Percentiles rank a stretch among this genome's conserved stretches.
These are phyloP conservation scores for Aphrocallistes beatrix DNA, from an alignment of 37 sponge, comb jelly and placozoan genomes.

Conservation along the genomic window DNA sequence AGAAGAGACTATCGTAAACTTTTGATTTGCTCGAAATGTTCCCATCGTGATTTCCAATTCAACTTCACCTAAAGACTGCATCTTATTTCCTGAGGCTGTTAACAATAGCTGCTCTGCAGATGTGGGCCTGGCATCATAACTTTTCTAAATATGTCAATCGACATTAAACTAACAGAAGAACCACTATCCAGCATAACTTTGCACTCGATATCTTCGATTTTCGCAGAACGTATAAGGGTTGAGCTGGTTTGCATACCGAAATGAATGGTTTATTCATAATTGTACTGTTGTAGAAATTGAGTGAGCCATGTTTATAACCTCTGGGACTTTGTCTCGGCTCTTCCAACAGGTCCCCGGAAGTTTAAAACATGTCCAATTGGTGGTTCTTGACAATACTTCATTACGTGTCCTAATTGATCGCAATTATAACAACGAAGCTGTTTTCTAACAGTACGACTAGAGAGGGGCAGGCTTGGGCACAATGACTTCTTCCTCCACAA, in stretches of 20 bases:
- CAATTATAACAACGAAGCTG: neutral
- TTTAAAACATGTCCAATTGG: neutral
- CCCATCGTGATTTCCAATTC: neutral
- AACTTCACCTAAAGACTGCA: neutral
- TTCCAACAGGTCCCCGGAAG: neutral
- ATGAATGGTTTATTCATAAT: neutral
- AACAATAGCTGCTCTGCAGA: neutral
- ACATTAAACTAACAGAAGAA: neutral
- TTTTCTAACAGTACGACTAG: neutral
- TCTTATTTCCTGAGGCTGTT: neutral
- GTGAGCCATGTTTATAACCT: neutral
- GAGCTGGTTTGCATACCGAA: neutral
- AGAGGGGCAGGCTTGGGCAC: neutral
- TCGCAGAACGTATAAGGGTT: neutral
- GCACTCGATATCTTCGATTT: neutral
- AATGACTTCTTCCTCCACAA: neutral
- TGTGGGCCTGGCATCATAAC: neutral
- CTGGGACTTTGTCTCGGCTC: slow-evolving; percentile 9
- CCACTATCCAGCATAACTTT: neutral
- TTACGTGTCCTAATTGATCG: neutral
- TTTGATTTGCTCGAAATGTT: neutral
- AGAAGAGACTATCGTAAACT: neutral
- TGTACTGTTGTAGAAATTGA: neutral
- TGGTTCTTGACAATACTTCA: neutral
- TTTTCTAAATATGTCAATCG: neutral